These are phyloP conservation scores for Planiliza haematocheilus DNA, from an alignment of 2,113 vertebrate genomes.

Conservation along the genomic window DNA sequence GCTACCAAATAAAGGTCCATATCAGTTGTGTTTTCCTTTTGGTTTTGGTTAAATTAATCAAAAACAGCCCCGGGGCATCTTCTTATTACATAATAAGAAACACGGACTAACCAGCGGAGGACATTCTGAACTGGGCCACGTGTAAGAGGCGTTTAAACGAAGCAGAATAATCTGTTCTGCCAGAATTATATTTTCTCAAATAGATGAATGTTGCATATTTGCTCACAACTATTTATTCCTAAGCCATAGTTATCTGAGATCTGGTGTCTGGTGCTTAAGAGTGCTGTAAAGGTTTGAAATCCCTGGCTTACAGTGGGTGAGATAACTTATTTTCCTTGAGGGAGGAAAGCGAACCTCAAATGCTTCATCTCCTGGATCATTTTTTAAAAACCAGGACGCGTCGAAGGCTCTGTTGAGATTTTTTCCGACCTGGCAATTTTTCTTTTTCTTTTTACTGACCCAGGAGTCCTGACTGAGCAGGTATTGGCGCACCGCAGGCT, in stretches of 20 bases:
- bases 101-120: neutral
- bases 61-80: constrained; percentile 49
- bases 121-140: constrained; percentile 22
- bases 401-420: constrained; percentile 45
- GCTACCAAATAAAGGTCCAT: neutral
- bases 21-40: neutral
- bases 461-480: constrained; percentile 74
- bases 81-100: constrained; percentile 6
- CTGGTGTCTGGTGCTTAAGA: neutral
- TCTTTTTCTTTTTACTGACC: constrained; percentile 39
- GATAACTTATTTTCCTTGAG: constrained; percentile 47
- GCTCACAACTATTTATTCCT: neutral
- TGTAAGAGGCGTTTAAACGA: constrained; percentile 14
- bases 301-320: constrained; percentile 12
- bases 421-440: constrained; percentile 63
- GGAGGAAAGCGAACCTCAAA: constrained; percentile 43
- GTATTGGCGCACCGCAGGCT: constrained; percentile 70
- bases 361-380: constrained; percentile 1
- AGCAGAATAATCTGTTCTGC: constrained; percentile 31
- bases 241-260: constrained; percentile 2
- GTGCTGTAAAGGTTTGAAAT: neutral
- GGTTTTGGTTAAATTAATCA: constrained; percentile 17
- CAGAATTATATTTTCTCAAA: constrained; percentile 11
- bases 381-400: constrained; percentile 38
- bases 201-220: neutral